Base-by-base conservation (phyloP, 2,888 invertebrate genomes). In the Nymphalis c-album region DNA sequence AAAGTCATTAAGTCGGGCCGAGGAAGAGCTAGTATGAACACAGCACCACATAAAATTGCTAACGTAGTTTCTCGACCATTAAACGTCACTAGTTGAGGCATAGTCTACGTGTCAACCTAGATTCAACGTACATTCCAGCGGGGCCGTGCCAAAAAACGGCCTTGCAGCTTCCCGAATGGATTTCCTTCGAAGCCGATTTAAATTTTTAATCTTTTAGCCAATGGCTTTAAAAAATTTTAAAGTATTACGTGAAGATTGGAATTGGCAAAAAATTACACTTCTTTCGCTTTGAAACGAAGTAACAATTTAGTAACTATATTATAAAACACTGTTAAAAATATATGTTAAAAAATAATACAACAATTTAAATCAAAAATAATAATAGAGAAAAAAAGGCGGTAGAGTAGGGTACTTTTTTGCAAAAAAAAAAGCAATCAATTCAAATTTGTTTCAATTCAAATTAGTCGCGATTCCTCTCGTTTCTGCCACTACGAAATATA, bases 61-160 rank as follows among this genome's bases (percentile, higher is more conserved):
- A 72, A 73, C 73, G 70, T 71, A 73, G 70, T 73, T 73, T 72
- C 66, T 72, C 72, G 70, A 63, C 72, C 72, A 70, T 70, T 73
- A 75, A 71, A 73, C 63, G 74, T 73, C 74, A 67, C 64, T 59
- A 59, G 57, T 66, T 73, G 72, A 75, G 67, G 68, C 70, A 75
- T 73, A 61, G 73, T 65, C 69, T 70, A 73, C 71, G 71, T 73
- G 70, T 71, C 70, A 71, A 69, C 68, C 70, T 71, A 65, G 59
- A 63, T 59, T 62, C 45, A 57, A 67, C 66, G 69, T 69, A 64
- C 59, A 63, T 59, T 64, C 50, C 55, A 47, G 45, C 65, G 17
- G 40, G 46, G 46, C 60, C 63, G 57, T 67, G 69, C 69, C 67
- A 70, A 70, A 66, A 67, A 62, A 62, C 46, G 60, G 60, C 63